Conservation (phyloP, 2,113 vertebrate genomes). For the Vulpes vulpes region DNA sequence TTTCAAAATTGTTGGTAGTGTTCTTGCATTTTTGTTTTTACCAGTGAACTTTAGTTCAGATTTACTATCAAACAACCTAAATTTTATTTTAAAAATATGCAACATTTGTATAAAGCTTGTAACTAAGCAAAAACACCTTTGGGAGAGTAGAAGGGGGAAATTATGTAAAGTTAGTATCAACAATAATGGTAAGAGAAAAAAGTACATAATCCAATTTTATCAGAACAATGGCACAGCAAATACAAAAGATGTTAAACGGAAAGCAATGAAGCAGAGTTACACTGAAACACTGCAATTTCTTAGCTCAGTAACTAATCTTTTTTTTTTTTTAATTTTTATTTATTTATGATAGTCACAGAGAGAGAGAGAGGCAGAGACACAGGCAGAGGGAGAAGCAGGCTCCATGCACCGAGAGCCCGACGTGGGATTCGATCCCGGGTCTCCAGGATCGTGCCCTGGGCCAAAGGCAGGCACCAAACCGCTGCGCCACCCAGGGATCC, state of each 20-base stretch:
- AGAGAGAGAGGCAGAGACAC: too few relatives aligned
- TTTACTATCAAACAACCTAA: conserved; percentile 40
- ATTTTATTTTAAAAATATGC: conserved; percentile 42
- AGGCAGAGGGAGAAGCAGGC: too few relatives aligned
- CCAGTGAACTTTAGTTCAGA: conserved; percentile 19
- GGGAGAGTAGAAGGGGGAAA: not conserved
- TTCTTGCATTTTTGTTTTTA: conserved; percentile 40
- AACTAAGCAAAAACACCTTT: conserved; percentile 31
- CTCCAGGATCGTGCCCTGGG: too few relatives aligned
- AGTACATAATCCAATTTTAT: conserved; percentile 30
- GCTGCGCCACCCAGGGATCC: too few relatives aligned
- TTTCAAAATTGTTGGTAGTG: conserved; percentile 23
- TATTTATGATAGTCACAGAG: too few relatives aligned
- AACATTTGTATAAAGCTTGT: not conserved
- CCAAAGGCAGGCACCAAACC: too few relatives aligned
- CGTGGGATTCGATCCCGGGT: too few relatives aligned
- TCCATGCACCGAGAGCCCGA: too few relatives aligned
- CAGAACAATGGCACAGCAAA: conserved; percentile 42
- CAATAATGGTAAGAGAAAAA: not conserved
- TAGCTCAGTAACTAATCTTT: not conserved
- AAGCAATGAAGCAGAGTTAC: conserved; percentile 21
- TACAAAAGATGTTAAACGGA: conserved; percentile 39
- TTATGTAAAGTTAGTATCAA: conserved; percentile 34
- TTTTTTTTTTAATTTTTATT: too few relatives aligned
- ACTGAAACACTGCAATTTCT: not conserved